Evolutionary conservation across 2,888 invertebrate genomes (phyloP), one percentile per base, ranked within the genome.

Genomic region (Cantharis lateralis): DNA sequence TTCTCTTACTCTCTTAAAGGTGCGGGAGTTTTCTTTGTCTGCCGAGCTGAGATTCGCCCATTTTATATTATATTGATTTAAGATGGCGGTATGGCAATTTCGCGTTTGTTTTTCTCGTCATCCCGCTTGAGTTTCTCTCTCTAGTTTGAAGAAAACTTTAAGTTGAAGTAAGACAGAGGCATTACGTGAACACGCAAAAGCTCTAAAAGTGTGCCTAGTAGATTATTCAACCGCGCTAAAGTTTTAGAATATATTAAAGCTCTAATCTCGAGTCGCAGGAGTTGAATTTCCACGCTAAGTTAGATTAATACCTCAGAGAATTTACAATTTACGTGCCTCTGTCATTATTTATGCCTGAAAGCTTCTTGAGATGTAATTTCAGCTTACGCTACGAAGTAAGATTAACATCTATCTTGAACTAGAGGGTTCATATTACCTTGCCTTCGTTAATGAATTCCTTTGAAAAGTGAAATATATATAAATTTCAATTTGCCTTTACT

Each of bases 201-300:
- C 75, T 20, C 48, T 15, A 77, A 79, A 77, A 77, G 79, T 77
- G 79, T 71, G 74, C 70, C 72, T 71, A 82, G 82, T 81, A 84
- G 86, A 86, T 86, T 87, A 86, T 86, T 86, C 86, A 85, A 84
- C 84, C 86, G 83, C 83, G 83, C 82, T 82, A 85, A 88, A 88
- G 87, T 88, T 88, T 88, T 88, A 87, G 88, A 88, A 88, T 88
- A 88, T 88, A 88, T 88, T 88, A 88, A 88, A 88, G 87, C 87
- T 85, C 87, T 88, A 88, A 88, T 88, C 87, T 87, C 85, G 86
- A 87, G 87, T 87, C 87, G 81, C 87, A 86, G 86, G 87, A 88
- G 87, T 87, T 86, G 88, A 88, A 88, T 88, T 88, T 88, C 88
- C 87, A 87, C 87, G 87, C 87, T 87, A 88, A 88, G 87, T 88